Base-by-base conservation (phyloP, 2,888 invertebrate species). In the Eupsilia transversa region DNA sequence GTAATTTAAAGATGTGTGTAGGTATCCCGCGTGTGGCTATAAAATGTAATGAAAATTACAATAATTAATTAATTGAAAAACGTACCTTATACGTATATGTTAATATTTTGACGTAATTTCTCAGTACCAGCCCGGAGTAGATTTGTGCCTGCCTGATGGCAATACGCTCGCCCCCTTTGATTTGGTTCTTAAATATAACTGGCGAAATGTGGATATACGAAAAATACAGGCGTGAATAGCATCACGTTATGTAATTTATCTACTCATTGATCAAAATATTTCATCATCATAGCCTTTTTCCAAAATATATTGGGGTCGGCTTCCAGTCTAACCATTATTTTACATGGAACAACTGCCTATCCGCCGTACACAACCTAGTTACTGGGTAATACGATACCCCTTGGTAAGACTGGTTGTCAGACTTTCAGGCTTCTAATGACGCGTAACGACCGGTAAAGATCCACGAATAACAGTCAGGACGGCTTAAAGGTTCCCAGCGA, bases 11-110 rank as follows among this genome's bases (percentile, higher is more conserved):
- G 12, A 78, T 10, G 43, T 72, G 43, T 54, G 12, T 35, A 49
- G 6, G 14, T 12, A 33, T 41, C 14, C 23, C 1, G 5, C 12
- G 12, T 74, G 23, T 14, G 23, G 7, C 14, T 10, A 27, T 77
- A 38, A 27, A 57, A 30, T 35, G 20, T 72, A 38, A 27, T 71
- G n/a, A 79, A 38, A 52, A 71, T 30, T 30, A 78, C 17, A 41
- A 49, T 59, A n/a, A 41, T 69, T 35, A n/a, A 20, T 35, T 67
- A 27, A n/a, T 12, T 12, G 20, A 5, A 27, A 69, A 57, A 57
- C 2, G 17, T 3, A n/a, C n/a, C n/a, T n/a, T n/a, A n/a, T n/a
- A 73, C 30, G 20, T 14, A 33, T n/a, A 20, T 49, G 6, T 27
- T 30, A 30, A 69, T 65, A 30, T n/a, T 9, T 5, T n/a, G 33